These are phyloP conservation scores for Scaptomyza hsui DNA, from an alignment of 1,140 invertebrate species.

Conservation along the genomic window DNA sequence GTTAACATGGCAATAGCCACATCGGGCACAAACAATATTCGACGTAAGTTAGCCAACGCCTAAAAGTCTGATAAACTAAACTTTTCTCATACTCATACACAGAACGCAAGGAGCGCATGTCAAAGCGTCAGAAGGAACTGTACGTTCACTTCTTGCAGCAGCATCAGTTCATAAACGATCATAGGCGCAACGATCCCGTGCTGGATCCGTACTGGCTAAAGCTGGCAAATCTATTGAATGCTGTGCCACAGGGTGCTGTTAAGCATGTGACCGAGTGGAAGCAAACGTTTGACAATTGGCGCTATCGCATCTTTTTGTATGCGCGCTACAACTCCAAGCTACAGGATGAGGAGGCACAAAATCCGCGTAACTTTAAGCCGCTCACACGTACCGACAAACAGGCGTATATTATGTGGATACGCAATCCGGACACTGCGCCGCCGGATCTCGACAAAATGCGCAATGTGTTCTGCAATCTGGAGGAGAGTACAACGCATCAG, in stretches of 20 bases:
- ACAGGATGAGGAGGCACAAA: constrained; percentile 74
- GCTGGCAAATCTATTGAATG: constrained; percentile 73
- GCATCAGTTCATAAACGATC: constrained; percentile 77
- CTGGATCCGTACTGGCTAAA: constrained; percentile 78
- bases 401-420: constrained; percentile 79
- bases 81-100: not conserved
- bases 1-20: constrained; percentile 61
- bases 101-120: constrained; percentile 83
- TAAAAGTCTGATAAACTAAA: not conserved
- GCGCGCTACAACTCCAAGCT: constrained; percentile 80
- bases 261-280: constrained; percentile 82
- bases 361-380: constrained; percentile 79
- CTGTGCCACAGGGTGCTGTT: constrained; percentile 76
- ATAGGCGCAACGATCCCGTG: constrained; percentile 74
- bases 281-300: constrained; percentile 81
- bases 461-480: constrained; percentile 78
- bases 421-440: constrained; percentile 79
- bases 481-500: constrained; percentile 69
- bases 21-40: constrained; percentile 62
- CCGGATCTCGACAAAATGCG: constrained; percentile 80
- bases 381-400: constrained; percentile 80
- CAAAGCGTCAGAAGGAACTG: constrained; percentile 77
- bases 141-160: constrained; percentile 80
- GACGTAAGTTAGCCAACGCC: constrained; percentile 47
- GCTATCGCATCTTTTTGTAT: constrained; percentile 79